Conservation (phyloP, 2,113 vertebrate genomes). For the Myotis davidii region DNA sequence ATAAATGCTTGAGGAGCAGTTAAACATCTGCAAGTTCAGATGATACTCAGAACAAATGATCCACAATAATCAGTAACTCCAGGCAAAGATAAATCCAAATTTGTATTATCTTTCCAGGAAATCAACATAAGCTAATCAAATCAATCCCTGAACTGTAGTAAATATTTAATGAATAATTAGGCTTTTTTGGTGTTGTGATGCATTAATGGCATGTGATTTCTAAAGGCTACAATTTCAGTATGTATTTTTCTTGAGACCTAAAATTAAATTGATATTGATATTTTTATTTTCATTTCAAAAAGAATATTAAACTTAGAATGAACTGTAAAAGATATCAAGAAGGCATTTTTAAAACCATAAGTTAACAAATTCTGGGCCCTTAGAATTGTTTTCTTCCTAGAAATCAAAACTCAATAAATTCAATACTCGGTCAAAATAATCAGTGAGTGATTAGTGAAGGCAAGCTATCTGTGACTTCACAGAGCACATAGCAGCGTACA, state of each 20-base stretch:
- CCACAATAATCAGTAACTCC: neutral
- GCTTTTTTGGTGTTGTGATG: neutral
- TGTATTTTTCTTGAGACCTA: neutral
- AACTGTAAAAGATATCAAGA: neutral
- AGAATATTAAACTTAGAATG: neutral
- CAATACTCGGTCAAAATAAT: neutral
- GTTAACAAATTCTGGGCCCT: neutral
- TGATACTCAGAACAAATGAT: neutral
- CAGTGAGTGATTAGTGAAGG: neutral
- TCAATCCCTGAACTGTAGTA: neutral
- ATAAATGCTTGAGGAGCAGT: neutral
- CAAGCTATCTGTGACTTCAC: neutral
- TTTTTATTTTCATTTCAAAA: slow-evolving; percentile 41
- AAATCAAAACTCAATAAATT: slow-evolving; percentile 19
- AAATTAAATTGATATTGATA: slow-evolving; percentile 11
- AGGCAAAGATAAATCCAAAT: neutral
- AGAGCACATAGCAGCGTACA: neutral
- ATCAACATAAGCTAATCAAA: neutral
- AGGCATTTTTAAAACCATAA: neutral
- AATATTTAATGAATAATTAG: slow-evolving; percentile 42
- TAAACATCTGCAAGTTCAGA: neutral
- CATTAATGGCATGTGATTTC: neutral
- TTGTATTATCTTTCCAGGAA: neutral
- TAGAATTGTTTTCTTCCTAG: neutral
- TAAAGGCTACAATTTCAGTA: neutral